A percentile compares a stretch with the other conserved stretches of the same genome.
Evolutionary conservation across 2,113 vertebrate genomes (phyloP).

Genomic region (Myiagra hebetior): DNA sequence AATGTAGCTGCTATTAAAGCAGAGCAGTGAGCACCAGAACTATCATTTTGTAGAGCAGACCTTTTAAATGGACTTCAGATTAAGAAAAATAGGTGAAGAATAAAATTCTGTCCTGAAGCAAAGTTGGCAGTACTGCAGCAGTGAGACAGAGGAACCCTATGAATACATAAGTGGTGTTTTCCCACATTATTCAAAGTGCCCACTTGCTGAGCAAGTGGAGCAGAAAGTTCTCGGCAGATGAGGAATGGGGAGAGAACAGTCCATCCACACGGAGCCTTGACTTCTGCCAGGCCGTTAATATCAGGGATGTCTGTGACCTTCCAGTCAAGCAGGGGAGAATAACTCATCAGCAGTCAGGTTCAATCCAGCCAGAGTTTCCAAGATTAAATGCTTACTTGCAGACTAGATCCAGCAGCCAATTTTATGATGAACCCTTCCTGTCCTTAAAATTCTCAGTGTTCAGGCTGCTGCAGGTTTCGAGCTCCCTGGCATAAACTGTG

Average conservation of each 20-base stretch:
- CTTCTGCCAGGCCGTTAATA: slow-evolving; percentile 22
- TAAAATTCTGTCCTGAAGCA: slow-evolving; percentile 30
- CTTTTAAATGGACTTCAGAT: slow-evolving; percentile 13
- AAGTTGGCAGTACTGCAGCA: background rate
- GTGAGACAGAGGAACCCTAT: background rate
- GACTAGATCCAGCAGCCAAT: background rate
- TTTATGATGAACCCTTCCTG: background rate
- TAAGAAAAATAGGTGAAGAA: slow-evolving; percentile 24
- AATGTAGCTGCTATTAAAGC: background rate
- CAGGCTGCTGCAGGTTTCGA: background rate
- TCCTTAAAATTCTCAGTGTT: background rate
- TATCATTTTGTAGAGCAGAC: background rate
- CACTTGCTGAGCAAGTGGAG: slow-evolving; percentile 41
- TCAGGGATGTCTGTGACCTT: slow-evolving; percentile 35
- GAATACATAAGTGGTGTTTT: slow-evolving; percentile 35
- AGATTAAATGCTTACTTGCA: background rate
- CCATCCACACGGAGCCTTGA: background rate
- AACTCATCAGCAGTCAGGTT: slow-evolving; percentile 33
- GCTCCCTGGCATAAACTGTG: background rate
- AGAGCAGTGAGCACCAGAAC: background rate
- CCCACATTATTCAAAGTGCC: slow-evolving; percentile 36
- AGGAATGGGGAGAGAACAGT: slow-evolving; percentile 17
- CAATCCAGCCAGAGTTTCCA: background rate
- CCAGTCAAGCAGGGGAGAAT: slow-evolving; percentile 25
- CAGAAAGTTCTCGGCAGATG: slow-evolving; percentile 31